Evolutionary conservation across 2,113 vertebrate species (phyloP).

Genomic region (Trachemys scripta): DNA sequence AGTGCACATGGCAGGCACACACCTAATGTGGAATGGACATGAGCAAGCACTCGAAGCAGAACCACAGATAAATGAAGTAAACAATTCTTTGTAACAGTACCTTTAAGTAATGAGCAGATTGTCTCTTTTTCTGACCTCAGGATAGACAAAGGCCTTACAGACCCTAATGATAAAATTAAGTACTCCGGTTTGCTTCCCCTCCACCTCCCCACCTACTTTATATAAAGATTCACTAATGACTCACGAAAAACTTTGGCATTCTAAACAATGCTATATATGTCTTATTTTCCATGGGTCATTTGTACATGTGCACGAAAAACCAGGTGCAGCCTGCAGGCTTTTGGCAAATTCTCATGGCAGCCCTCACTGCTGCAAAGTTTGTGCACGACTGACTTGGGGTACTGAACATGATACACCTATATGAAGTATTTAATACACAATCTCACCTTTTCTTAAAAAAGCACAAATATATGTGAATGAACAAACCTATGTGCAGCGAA

Average conservation of each 20-base stretch:
- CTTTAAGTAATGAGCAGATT: neutral
- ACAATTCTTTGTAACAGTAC: neutral
- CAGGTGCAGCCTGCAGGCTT: neutral
- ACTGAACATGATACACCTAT: neutral
- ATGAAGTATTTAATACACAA: neutral
- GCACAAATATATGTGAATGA: conserved; percentile 1
- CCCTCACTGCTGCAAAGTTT: neutral
- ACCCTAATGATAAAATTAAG: neutral
- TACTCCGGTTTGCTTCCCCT: neutral
- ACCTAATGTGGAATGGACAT: no score
- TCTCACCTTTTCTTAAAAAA: conserved; percentile 16
- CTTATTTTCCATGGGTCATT: neutral
- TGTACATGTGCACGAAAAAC: neutral
- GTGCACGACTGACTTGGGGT: neutral
- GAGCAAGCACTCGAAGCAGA: no score
- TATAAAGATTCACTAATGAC: neutral
- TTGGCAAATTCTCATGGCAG: neutral
- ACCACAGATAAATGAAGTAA: neutral
- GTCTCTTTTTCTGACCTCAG: neutral
- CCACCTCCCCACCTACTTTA: neutral
- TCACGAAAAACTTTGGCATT: neutral
- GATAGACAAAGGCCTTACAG: neutral
- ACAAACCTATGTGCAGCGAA: neutral
- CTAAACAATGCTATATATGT: neutral
- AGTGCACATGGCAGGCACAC: no score